These are phyloP conservation scores for Eulemur rufifrons DNA, from an alignment of 2,113 vertebrate genomes.

Conservation along the genomic window DNA sequence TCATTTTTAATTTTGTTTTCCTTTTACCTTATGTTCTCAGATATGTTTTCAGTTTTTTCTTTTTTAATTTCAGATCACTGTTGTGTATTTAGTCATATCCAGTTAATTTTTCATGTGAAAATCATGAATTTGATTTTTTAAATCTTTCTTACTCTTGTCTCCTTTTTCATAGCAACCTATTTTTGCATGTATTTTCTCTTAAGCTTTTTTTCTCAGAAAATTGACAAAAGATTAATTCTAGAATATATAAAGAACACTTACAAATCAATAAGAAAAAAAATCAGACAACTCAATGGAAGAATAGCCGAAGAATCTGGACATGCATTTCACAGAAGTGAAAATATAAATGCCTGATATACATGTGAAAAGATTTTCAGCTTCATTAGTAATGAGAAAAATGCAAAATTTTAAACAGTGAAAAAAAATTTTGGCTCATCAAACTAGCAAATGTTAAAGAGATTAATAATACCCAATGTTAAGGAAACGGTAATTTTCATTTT, in stretches of 20 bases:
- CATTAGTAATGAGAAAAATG: background rate
- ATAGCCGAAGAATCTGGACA: background rate
- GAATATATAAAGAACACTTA: background rate
- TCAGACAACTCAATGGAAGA: background rate
- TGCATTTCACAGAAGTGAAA: background rate
- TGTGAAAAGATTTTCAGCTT: background rate
- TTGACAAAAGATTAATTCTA: background rate
- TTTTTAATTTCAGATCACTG: background rate
- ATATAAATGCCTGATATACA: background rate
- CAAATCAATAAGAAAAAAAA: background rate
- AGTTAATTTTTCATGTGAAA: background rate
- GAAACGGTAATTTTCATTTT: background rate
- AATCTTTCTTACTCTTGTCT: background rate
- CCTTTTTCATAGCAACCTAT: background rate
- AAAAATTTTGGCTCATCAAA: background rate
- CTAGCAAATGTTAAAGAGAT: background rate
- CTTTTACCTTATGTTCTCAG: background rate
- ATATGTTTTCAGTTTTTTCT: background rate
- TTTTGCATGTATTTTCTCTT: background rate
- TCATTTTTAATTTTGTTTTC: background rate
- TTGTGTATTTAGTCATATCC: background rate
- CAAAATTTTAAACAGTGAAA: background rate
- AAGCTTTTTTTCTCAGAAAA: background rate
- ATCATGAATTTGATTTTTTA: background rate
- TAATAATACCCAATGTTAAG: background rate